phyloP scores from a whole-genome alignment of 2,797 vertebrate species.

The Crotalus adamanteus region DNA sequence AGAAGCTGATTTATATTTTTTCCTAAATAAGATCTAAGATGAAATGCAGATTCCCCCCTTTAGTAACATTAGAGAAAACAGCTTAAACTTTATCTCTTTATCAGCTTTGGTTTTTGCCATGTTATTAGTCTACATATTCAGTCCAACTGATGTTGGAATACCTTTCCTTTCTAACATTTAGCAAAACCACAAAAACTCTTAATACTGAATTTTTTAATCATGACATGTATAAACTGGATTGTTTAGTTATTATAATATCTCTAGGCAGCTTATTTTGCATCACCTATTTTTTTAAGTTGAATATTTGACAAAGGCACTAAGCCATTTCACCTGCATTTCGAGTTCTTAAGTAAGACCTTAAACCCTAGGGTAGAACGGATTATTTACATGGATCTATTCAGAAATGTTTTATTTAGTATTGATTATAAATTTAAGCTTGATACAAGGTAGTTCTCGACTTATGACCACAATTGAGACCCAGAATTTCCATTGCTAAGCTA shows the following conservation, averaged over 20 bases:
- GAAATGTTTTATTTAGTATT: fast-evolving
- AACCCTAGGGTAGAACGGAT: neutral
- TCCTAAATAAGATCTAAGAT: neutral
- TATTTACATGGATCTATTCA: neutral
- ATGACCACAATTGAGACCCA: neutral
- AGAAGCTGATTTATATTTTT: constrained; percentile 40
- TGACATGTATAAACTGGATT: neutral
- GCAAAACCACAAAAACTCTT: neutral
- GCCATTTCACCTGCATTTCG: neutral
- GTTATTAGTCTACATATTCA: neutral
- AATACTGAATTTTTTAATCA: neutral
- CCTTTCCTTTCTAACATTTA: neutral
- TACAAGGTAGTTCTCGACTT: neutral
- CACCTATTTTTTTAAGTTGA: neutral
- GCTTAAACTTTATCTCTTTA: neutral
- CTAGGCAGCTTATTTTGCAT: neutral
- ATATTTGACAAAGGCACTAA: neutral
- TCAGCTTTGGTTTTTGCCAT: neutral
- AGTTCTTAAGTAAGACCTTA: constrained; percentile 3
- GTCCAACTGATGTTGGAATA: neutral
- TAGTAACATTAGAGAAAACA: neutral
- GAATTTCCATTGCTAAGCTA: neutral
- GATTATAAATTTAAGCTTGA: neutral
- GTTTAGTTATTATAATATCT: neutral
- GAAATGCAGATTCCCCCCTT: neutral